A percentile compares a stretch with the other conserved stretches of the same genome.
Evolutionary conservation across 2,797 vertebrate genomes (phyloP).

Genomic region (Spinus olivaceus): DNA sequence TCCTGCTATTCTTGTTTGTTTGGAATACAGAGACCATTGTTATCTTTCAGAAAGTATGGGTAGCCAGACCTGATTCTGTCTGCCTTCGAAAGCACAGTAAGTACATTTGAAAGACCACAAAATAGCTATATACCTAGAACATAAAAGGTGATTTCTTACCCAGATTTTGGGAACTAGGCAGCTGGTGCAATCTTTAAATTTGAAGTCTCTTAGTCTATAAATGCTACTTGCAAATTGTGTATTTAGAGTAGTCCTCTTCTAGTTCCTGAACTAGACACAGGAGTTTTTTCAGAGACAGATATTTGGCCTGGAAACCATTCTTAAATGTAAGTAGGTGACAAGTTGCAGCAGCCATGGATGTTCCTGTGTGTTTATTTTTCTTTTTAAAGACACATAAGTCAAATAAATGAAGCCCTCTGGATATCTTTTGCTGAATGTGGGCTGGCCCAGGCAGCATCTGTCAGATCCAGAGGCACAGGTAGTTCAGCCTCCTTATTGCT

Average conservation of each 20-base stretch:
- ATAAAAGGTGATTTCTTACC: neutral
- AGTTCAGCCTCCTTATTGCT: neutral
- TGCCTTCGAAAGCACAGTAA: neutral
- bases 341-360: neutral
- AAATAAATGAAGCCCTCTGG: neutral
- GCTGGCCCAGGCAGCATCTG: accelerated
- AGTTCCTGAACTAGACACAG: neutral
- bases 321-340: neutral
- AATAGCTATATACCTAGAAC: neutral
- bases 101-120: neutral
- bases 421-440: neutral
- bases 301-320: neutral
- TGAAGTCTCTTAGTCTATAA: neutral
- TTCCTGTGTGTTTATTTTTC: neutral
- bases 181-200: neutral
- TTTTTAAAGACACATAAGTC: neutral
- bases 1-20: neutral
- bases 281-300: neutral
- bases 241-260: neutral
- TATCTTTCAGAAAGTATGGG: neutral
- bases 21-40: neutral
- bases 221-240: neutral
- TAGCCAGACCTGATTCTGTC: neutral
- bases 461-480: neutral
- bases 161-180: neutral